Evolutionary conservation across 2,113 vertebrate species (phyloP), one percentile per base, ranked within the genome.

Genomic region (Oceanodroma tethys): DNA sequence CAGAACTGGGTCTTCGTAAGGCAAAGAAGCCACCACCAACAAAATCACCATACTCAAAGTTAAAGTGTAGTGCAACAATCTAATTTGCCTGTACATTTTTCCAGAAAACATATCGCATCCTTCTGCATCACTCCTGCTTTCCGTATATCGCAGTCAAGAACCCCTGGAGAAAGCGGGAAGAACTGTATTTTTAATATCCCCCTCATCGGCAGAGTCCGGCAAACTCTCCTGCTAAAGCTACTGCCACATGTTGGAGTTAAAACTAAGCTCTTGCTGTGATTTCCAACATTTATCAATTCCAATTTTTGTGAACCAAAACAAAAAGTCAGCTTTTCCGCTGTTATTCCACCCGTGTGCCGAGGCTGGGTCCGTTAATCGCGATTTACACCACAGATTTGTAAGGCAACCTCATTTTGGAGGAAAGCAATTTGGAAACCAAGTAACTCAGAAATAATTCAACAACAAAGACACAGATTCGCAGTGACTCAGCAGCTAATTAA

Each of bases 261-360:
- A 75, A 26, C n/a, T 11, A 12, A 17, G 4, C 1, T 76, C 63
- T 45, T 30, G 29, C 21, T 47, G 4, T 20, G 42, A 63, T 13
- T 65, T 72, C 42, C 56, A 74, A 26, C 12, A 19, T 21, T 32
- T 22, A 53, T 18, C 42, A 17, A 5, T 42, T 29, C 23, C 36
- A 6, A 1, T 17, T 72, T 30, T 10, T 32, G 53, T 38, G 43
- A 85, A 15, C 30, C 4, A 4, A 86, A 38, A 13, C 50, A 11
- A 0, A 9, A 56, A 34, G 13, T 3, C 52, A 8, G 45, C 3
- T 0, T 30, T 45, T n/a, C 42, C 0, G 0, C 45, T 25, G 81
- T 1, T n/a, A 18, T 16, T 36, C 67, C 62, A 6, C 18, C n/a
- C 5, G 1, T 2, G 7, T 7, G 26, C 60, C 3, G 17, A 29